Conservation (phyloP, 1,140 invertebrate genomes). For the Ostrea denselamellosa region DNA sequence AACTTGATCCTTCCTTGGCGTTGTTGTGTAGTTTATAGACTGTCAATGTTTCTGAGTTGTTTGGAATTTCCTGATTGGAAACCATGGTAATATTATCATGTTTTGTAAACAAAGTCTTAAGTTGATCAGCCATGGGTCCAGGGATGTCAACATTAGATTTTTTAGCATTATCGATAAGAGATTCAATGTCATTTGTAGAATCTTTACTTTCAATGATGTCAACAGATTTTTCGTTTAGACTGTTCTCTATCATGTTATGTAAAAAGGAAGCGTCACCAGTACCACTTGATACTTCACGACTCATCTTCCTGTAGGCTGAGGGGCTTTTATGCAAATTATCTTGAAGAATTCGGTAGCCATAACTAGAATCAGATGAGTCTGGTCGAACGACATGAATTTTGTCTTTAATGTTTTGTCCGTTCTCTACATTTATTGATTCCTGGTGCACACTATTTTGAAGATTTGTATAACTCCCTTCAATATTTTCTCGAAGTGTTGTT, state of each 20-base stretch:
- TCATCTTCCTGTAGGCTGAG: background rate
- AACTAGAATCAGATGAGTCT: background rate
- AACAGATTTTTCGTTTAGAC: background rate
- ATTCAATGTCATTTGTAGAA: background rate
- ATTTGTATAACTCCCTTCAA: background rate
- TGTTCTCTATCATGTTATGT: background rate
- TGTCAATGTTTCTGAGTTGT: background rate
- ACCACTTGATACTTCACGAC: background rate
- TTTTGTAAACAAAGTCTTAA: background rate
- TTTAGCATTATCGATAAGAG: background rate
- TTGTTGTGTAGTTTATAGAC: background rate
- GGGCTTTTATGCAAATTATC: background rate
- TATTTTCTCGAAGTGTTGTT: background rate
- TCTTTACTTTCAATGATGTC: background rate
- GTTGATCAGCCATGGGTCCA: background rate
- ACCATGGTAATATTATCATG: background rate
- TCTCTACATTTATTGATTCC: no score
- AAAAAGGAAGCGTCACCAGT: background rate
- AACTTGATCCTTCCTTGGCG: background rate
- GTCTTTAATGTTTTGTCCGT: background rate
- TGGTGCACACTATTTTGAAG: background rate
- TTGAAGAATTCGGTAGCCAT: background rate
- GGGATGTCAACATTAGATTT: slow-evolving; percentile 4
- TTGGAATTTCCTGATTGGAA: background rate
- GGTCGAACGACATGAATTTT: background rate